Percentiles rank a stretch among this genome's conserved stretches.
These are phyloP conservation scores for Nemapogon koenigi DNA, from an alignment of 2,888 invertebrate species.

Conservation along the genomic window DNA sequence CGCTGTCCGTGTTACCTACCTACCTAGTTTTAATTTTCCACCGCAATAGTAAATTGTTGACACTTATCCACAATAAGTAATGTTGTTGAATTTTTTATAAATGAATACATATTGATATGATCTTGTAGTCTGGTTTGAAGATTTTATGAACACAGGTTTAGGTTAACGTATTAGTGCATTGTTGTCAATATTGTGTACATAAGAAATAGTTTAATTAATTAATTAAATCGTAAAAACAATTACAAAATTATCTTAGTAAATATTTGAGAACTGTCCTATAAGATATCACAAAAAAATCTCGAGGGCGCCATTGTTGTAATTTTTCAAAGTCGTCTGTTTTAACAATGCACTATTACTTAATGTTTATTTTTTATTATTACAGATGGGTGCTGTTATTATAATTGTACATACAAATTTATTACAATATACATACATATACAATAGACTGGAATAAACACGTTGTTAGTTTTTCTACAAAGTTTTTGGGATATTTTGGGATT, in stretches of 20 bases:
- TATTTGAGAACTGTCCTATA: no score
- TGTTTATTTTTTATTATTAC: slow-evolving; percentile 40
- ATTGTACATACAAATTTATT: slow-evolving; percentile 57
- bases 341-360: slow-evolving; percentile 6
- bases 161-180: slow-evolving; percentile 37
- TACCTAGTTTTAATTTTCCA: no score
- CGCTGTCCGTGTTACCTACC: no score
- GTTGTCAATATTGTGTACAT: slow-evolving; percentile 29
- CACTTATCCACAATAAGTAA: slow-evolving; percentile 57
- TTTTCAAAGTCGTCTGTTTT: no score
- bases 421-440: slow-evolving; percentile 33
- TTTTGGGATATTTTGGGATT: not conserved
- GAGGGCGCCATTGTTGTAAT: no score
- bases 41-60: no score
- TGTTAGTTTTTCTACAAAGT: slow-evolving; percentile 5
- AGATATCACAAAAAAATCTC: no score
- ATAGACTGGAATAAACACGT: slow-evolving; percentile 4
- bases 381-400: slow-evolving; percentile 59
- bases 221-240: not conserved
- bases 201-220: not conserved
- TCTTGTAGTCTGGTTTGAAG: slow-evolving; percentile 62
- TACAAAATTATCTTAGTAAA: not conserved
- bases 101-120: slow-evolving; percentile 60
- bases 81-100: slow-evolving; percentile 61
- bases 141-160: slow-evolving; percentile 4